Percentiles rank a stretch among this genome's conserved stretches.
These are phyloP conservation scores for Lysiphlebus fabarum DNA, from an alignment of 1,140 invertebrate species.

Conservation along the genomic window DNA sequence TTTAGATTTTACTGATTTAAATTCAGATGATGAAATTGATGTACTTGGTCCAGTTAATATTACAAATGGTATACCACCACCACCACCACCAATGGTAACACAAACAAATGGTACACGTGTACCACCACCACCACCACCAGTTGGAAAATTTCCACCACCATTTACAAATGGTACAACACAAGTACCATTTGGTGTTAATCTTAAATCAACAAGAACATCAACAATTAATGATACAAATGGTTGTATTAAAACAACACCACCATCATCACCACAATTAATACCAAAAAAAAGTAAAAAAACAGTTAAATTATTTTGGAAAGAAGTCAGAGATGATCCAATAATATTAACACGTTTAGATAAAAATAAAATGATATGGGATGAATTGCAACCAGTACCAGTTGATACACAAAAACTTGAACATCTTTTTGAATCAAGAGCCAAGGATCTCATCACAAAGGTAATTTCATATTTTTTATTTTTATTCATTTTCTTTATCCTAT, in stretches of 20 bases:
- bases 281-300: constrained; percentile 92
- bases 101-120: constrained; percentile 42
- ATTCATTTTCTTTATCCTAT: not conserved
- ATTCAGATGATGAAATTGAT: constrained; percentile 73
- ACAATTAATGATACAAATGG: constrained; percentile 25
- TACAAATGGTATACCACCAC: constrained; percentile 66
- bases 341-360: constrained; percentile 64
- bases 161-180: constrained; percentile 47
- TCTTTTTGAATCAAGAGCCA: constrained; percentile 94
- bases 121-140: constrained; percentile 47
- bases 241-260: constrained; percentile 27
- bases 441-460: constrained; percentile 93
- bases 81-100: constrained; percentile 62
- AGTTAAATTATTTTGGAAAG: constrained; percentile 99
- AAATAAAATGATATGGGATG: constrained; percentile 90
- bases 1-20: constrained; percentile 92
- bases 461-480: constrained; percentile 19
- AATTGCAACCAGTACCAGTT: constrained; percentile 76
- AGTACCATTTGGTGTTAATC: constrained; percentile 47
- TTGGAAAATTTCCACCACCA: constrained; percentile 48
- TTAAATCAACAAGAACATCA: constrained; percentile 39
- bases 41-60: constrained; percentile 61
- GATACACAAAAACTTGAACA: constrained; percentile 94
- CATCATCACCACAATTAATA: constrained; percentile 45
- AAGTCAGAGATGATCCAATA: constrained; percentile 81